A percentile compares a stretch with the other conserved stretches of the same genome.
Conservation (phyloP, 1,140 invertebrate genomes). For the Drosophila tani region DNA sequence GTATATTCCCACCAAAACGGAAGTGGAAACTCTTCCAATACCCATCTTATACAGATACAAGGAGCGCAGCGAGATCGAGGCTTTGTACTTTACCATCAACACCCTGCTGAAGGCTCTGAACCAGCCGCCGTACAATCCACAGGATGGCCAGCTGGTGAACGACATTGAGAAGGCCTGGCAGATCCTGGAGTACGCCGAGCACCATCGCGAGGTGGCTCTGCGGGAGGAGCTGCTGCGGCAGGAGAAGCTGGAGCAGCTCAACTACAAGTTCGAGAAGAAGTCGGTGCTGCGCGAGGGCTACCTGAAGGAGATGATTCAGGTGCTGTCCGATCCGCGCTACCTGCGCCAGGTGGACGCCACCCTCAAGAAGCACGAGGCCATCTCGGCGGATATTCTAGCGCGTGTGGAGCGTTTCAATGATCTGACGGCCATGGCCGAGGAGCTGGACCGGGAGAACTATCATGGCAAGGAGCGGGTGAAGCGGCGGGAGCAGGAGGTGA, state of each 20-base stretch:
- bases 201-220: slow-evolving; percentile 96
- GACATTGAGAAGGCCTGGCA: slow-evolving; percentile 98
- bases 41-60: slow-evolving; percentile 96
- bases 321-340: slow-evolving; percentile 96
- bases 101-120: slow-evolving; percentile 97
- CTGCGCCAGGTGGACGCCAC: slow-evolving; percentile 97
- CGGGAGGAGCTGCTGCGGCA: slow-evolving; percentile 96
- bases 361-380: slow-evolving; percentile 99
- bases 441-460: slow-evolving; percentile 96
- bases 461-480: slow-evolving; percentile 94
- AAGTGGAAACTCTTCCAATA: too few species aligned
- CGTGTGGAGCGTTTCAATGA: slow-evolving; percentile 97
- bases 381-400: slow-evolving; percentile 98
- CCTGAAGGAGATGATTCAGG: slow-evolving; percentile 99
- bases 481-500: slow-evolving; percentile 93
- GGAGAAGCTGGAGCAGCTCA: slow-evolving; percentile 97
- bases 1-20: slow-evolving; percentile 69
- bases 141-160: slow-evolving; percentile 95
- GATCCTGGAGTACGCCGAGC: slow-evolving; percentile 96
- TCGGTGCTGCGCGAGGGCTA: slow-evolving; percentile 89
- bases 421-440: slow-evolving; percentile 95
- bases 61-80: slow-evolving; percentile 98
- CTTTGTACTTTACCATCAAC: slow-evolving; percentile 98
- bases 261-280: slow-evolving; percentile 98
- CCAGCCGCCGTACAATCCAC: slow-evolving; percentile 94